Evolutionary conservation across 1,140 invertebrate genomes (phyloP), one percentile per base, ranked within the genome.

Genomic region (Vollenhovia emeryi): DNA sequence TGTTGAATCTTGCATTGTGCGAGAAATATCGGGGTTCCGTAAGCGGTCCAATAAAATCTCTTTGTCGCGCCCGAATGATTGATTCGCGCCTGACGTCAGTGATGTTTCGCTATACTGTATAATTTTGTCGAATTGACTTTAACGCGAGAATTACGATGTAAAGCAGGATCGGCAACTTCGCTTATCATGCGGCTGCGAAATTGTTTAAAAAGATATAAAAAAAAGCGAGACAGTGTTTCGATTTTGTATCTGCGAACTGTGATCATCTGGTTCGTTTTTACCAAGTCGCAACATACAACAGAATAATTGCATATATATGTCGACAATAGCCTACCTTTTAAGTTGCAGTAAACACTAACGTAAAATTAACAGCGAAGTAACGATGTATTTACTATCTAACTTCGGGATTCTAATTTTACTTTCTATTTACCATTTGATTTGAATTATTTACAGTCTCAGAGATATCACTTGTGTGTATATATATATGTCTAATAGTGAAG

Each of bases 81-180:
- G 13, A 66, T 66, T n/a, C 8, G 13, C 2, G 1, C 21, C 1
- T 57, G 40, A 40, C 21, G n/a, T 40, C 11, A 27, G 40, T 18
- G 50, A 1, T 55, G 11, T 80, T 71, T 57, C 11, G 21, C 33
- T 68, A 40, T 43, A 6, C 60, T 88, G 68, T 74, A 82, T 85
- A 85, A 74, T 87, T 84, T 52, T 85, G 85, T 82, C 62, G 75
- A 86, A 27, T 88, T 88, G 74, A 80, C 50, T 76, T n/a, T 87
- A 84, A 71, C 11, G 11, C 9, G 48, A 64, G 33, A 76, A 87
- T 68, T 68, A 74, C 43, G 68, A 59, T 43, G 87, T 52, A 43
- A 86, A 76, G 64, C 21, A 21, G 15, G 11, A 4, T 45, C 52
- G 78, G 43, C 36, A 43, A 24, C n/a, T 71, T n/a, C 71, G 57